A percentile compares a stretch with the other conserved stretches of the same genome.
Evolutionary conservation across 92 coral and sea anemone species (phyloP).

Genomic region (Porites rus): DNA sequence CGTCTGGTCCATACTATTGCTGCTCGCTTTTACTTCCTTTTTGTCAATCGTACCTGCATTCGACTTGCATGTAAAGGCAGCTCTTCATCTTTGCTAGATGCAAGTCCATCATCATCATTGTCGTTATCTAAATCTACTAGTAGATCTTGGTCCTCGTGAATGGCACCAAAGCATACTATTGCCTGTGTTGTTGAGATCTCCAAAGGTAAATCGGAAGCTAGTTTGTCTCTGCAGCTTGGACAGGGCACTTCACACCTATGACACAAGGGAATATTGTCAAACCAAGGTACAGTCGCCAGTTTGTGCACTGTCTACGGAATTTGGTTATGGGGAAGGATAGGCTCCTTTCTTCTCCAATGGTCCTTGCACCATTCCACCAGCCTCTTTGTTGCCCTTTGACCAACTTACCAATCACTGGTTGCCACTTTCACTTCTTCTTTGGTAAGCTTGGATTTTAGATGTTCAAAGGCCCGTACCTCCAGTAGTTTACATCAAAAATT

Average conservation of each 20-base stretch:
- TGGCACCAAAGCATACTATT: slow-evolving; percentile 7
- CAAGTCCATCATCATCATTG: background rate
- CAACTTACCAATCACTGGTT: slow-evolving; percentile 36
- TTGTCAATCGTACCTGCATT: slow-evolving; percentile 1
- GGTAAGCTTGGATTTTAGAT: slow-evolving; percentile 3
- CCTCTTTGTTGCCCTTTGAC: slow-evolving; percentile 12
- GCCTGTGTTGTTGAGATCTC: slow-evolving; percentile 45
- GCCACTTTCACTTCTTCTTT: slow-evolving; percentile 2
- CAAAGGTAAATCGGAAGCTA: slow-evolving; percentile 26
- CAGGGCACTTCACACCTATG: slow-evolving; percentile 57
- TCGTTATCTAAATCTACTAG: background rate
- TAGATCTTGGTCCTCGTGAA: slow-evolving; percentile 13
- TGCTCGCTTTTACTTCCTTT: background rate
- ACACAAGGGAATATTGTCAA: slow-evolving; percentile 54
- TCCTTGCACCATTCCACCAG: slow-evolving; percentile 70
- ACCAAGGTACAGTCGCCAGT: slow-evolving; percentile 33
- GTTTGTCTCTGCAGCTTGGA: slow-evolving; percentile 52
- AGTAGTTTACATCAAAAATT: slow-evolving; percentile 37
- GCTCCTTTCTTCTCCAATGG: slow-evolving; percentile 54
- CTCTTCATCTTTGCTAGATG: background rate
- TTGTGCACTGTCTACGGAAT: background rate
- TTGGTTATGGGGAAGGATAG: background rate
- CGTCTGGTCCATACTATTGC: too few relatives aligned
- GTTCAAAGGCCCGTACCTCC: slow-evolving; percentile 26
- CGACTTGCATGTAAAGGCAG: background rate